Percentiles rank a stretch among this genome's conserved stretches.
Evolutionary conservation across 2,797 vertebrate species (phyloP).

Genomic region (Calcarius lapponicus): DNA sequence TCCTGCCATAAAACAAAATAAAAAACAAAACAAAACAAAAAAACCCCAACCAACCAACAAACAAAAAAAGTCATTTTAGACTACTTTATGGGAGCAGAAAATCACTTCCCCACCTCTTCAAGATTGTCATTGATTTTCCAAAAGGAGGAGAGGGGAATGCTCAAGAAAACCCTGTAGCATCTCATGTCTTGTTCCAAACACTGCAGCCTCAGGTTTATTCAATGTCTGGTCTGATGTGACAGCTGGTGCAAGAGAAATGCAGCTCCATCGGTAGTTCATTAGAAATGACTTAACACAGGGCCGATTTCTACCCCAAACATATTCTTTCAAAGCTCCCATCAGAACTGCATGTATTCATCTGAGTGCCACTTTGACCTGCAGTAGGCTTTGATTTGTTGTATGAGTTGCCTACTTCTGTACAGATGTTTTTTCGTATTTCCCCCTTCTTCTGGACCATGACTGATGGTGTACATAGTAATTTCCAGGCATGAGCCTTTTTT

Average conservation of each 20-base stretch:
- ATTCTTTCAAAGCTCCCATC: neutral
- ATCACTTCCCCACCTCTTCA: neutral
- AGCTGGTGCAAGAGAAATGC: neutral
- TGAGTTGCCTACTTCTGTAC: slow-evolving; percentile 11
- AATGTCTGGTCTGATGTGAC: neutral
- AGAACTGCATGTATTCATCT: neutral
- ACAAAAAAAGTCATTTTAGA: neutral
- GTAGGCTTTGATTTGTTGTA: neutral
- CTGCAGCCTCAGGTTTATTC: neutral
- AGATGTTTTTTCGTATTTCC: neutral
- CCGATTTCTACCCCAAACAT: neutral
- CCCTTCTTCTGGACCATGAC: neutral
- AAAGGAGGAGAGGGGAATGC: neutral
- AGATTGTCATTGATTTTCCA: neutral
- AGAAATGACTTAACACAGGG: neutral
- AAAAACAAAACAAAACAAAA: neutral
- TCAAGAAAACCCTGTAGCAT: neutral
- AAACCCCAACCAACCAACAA: too few relatives aligned
- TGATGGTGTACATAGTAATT: slow-evolving; percentile 22
- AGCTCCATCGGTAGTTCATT: neutral
- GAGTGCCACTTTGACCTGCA: neutral
- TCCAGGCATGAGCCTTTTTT: neutral
- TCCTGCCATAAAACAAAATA: neutral
- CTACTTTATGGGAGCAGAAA: neutral
- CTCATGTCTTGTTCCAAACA: neutral